A percentile compares a stretch with the other conserved stretches of the same genome.
phyloP scores from a whole-genome alignment of 2,888 invertebrate genomes.

The Sussaba pulchella region DNA sequence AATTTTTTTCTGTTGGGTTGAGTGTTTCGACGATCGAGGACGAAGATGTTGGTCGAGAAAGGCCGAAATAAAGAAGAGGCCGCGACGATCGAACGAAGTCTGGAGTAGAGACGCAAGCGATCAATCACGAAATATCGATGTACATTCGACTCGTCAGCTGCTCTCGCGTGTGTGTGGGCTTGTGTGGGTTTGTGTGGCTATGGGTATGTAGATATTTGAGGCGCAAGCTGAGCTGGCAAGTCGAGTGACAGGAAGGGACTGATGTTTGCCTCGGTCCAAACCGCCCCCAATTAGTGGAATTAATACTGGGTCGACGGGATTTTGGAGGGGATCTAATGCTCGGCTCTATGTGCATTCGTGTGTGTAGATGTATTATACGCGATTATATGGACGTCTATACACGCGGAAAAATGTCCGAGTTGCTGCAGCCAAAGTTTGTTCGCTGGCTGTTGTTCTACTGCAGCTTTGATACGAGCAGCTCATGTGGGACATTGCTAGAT shows the following conservation, averaged over 20 bases:
- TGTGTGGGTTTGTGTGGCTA: conserved; percentile 29
- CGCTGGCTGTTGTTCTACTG: too few species aligned
- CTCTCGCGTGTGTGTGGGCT: conserved; percentile 7
- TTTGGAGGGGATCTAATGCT: conserved; percentile 81
- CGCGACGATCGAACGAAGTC: conserved; percentile 39
- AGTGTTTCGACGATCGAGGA: not conserved
- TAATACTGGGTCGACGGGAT: conserved; percentile 79
- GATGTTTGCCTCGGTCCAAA: conserved; percentile 81
- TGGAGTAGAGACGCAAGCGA: conserved; percentile 64
- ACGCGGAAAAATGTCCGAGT: too few species aligned
- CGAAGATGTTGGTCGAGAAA: not conserved
- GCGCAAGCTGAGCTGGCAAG: conserved; percentile 63
- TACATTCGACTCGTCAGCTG: conserved; percentile 58
- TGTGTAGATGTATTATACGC: conserved; percentile 58
- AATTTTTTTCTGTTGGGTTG: too few species aligned
- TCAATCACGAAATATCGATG: conserved; percentile 77
- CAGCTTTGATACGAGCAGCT: too few species aligned
- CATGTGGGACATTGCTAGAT: too few species aligned
- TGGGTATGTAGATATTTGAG: conserved; percentile 43
- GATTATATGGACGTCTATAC: conserved; percentile 72
- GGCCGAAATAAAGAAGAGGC: conserved; percentile 39
- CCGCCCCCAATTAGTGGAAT: conserved; percentile 83
- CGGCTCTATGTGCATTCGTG: conserved; percentile 55
- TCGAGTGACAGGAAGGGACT: conserved; percentile 71
- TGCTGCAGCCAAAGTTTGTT: too few species aligned